phyloP scores from a whole-genome alignment of 2,113 vertebrate species.

The Ailuropoda melanoleuca region DNA sequence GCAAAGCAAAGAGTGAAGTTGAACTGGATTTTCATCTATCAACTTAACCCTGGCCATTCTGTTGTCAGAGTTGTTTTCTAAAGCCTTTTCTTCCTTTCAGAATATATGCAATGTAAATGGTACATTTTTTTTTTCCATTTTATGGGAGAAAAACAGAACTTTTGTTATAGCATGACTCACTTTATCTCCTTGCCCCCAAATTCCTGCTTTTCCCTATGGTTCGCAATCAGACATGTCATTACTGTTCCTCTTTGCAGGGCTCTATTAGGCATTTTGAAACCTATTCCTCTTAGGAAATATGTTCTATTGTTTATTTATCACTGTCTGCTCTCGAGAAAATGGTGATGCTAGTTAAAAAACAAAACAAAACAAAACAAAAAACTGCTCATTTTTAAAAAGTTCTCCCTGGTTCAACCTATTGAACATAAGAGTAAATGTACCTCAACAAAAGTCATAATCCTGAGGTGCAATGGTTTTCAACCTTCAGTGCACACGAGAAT shows the following conservation, averaged over 20 bases:
- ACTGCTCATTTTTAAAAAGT: not conserved
- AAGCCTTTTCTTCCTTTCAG: not conserved
- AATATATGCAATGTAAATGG: not conserved
- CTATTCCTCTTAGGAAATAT: not conserved
- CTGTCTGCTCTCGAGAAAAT: not conserved
- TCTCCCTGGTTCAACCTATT: not conserved
- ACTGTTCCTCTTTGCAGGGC: not conserved
- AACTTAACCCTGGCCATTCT: not conserved
- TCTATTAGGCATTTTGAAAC: not conserved
- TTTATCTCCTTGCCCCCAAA: not conserved
- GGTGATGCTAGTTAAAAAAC: not conserved
- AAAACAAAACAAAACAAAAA: no score
- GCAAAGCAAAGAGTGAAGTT: not conserved
- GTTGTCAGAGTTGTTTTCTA: not conserved
- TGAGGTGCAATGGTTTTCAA: not conserved
- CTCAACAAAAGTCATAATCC: not conserved
- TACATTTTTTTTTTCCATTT: not conserved
- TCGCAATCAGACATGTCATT: not conserved
- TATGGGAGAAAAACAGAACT: not conserved
- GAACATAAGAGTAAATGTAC: not conserved
- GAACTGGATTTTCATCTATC: constrained; percentile 11
- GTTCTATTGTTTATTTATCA: not conserved
- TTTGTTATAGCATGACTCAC: not conserved
- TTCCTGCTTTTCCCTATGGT: not conserved
- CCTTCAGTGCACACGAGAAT: not conserved